Conservation (phyloP, 2,113 vertebrate genomes). For the Lates calcarifer region DNA sequence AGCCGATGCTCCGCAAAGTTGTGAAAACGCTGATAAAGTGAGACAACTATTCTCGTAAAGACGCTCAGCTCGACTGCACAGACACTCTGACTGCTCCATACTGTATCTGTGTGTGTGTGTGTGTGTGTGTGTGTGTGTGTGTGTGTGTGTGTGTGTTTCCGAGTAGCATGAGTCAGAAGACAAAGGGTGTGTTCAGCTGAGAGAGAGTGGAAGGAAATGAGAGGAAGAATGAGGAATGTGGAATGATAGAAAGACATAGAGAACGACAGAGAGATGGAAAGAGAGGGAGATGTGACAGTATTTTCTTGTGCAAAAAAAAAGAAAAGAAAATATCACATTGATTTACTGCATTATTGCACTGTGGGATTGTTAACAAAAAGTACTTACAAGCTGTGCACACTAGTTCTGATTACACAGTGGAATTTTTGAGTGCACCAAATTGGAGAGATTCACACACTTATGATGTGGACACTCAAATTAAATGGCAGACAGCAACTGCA, state of each 20-base stretch:
- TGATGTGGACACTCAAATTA: too few species aligned
- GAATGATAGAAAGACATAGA: background rate
- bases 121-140: constrained; percentile 10
- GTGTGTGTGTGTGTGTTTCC: constrained; percentile 39
- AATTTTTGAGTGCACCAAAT: too few species aligned
- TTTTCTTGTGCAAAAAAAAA: background rate
- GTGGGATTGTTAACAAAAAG: background rate
- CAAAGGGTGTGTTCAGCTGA: constrained; percentile 64
- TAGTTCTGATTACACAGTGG: background rate
- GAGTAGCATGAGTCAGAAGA: constrained; percentile 52
- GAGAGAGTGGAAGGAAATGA: constrained; percentile 41
- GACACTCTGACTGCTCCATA: constrained; percentile 4
- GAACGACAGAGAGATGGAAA: background rate
- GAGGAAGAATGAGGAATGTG: constrained; percentile 48
- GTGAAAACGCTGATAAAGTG: constrained; percentile 50
- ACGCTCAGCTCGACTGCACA: constrained; percentile 8
- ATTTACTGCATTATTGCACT: background rate
- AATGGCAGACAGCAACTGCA: too few species aligned
- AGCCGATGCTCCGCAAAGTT: constrained; percentile 34
- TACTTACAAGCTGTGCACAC: background rate
- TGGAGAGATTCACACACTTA: too few species aligned
- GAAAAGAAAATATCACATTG: too few species aligned
- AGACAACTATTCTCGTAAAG: constrained; percentile 46
- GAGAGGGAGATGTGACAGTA: background rate
- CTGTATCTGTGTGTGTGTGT: constrained; percentile 30